A percentile compares a stretch with the other conserved stretches of the same genome.
Conservation (phyloP, 2,888 invertebrate species). For the Loripinus fragilis region DNA sequence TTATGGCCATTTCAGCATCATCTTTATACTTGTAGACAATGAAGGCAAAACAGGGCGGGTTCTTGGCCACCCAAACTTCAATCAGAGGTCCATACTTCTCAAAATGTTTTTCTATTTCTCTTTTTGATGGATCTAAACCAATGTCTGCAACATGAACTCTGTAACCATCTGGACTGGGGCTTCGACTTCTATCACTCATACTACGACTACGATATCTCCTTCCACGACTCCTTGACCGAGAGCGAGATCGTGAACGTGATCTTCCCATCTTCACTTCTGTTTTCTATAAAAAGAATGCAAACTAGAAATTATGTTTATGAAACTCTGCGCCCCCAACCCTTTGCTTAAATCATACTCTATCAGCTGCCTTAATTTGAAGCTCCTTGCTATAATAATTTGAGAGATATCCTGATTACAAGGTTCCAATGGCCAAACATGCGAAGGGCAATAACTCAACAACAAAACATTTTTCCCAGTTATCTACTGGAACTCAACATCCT, state of each 20-base stretch:
- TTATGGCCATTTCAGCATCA: slow-evolving; percentile 90
- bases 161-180: slow-evolving; percentile 57
- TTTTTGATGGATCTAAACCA: slow-evolving; percentile 85
- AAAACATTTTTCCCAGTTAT: no score
- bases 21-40: slow-evolving; percentile 86
- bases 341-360: no score
- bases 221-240: slow-evolving; percentile 35
- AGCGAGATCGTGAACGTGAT: slow-evolving; percentile 48
- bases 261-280: slow-evolving; percentile 37
- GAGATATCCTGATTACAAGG: no score
- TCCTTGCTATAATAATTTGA: no score
- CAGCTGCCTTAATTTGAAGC: no score
- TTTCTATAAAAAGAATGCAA: no score
- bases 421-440: no score
- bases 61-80: slow-evolving; percentile 87
- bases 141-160: slow-evolving; percentile 86
- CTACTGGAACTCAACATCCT: no score
- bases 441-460: no score
- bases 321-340: no score
- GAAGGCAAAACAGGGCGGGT: slow-evolving; percentile 87
- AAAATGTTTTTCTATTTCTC: slow-evolving; percentile 85
- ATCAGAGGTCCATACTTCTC: slow-evolving; percentile 85
- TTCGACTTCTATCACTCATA: slow-evolving; percentile 42
- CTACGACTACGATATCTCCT: slow-evolving; percentile 54
- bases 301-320: no score